phyloP scores from a whole-genome alignment of 2,888 invertebrate species.

The Tachina grossa region DNA sequence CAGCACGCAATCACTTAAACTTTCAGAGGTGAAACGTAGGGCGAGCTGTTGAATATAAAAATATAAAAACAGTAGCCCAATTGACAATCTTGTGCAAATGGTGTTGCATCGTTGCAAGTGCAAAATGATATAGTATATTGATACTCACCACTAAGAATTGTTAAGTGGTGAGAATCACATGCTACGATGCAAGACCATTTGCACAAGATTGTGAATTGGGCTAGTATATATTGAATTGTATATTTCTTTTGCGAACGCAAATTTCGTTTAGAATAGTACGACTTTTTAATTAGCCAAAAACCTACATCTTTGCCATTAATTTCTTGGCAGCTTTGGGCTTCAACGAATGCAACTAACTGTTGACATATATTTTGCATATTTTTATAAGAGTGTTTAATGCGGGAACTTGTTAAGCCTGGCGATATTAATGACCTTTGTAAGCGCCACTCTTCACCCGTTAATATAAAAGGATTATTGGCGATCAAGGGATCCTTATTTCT shows the following conservation, averaged over 20 bases:
- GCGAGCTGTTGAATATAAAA: constrained; percentile 75
- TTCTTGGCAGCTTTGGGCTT: constrained; percentile 70
- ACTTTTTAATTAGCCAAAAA: neutral
- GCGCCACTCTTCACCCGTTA: constrained; percentile 84
- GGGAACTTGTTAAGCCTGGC: constrained; percentile 83
- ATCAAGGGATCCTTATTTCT: constrained; percentile 83
- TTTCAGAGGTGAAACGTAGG: constrained; percentile 82
- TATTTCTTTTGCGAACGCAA: neutral
- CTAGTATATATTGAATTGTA: no score
- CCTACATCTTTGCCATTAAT: constrained; percentile 82
- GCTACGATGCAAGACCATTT: no score
- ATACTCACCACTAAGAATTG: no score
- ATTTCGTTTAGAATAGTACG: neutral
- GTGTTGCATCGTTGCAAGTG: no score
- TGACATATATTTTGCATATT: constrained; percentile 82
- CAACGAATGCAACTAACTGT: constrained; percentile 36
- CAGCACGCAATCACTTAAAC: constrained; percentile 82
- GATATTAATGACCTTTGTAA: constrained; percentile 83
- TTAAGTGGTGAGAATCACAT: no score
- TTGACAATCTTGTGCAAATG: no score
- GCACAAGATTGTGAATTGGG: no score
- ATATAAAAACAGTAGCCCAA: no score
- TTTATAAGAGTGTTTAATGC: constrained; percentile 83
- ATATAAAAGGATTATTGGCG: constrained; percentile 83
- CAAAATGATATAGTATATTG: no score